phyloP scores from a whole-genome alignment of 2,888 invertebrate species.

The Drosophila planitibia region DNA sequence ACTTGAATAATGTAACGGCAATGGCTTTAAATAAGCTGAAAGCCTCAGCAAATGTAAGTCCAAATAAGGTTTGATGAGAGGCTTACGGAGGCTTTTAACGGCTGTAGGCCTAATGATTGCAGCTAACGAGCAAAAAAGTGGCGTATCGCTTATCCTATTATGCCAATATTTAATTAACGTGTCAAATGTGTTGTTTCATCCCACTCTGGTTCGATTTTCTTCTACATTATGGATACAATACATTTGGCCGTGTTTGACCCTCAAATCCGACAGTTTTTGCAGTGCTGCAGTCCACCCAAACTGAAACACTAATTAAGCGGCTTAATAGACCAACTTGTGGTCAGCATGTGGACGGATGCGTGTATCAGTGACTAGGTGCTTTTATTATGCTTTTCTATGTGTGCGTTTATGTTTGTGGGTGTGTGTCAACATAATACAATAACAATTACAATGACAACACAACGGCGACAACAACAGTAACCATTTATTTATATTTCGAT shows the following conservation, averaged over 20 bases:
- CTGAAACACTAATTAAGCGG: slow-evolving; percentile 81
- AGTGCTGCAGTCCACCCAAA: slow-evolving; percentile 62
- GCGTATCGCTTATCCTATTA: slow-evolving; percentile 70
- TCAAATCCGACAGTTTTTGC: slow-evolving; percentile 76
- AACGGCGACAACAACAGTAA: slow-evolving; percentile 12
- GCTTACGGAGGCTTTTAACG: not conserved
- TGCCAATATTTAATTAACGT: slow-evolving; percentile 76
- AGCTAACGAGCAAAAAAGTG: slow-evolving; percentile 64
- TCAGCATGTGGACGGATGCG: slow-evolving; percentile 37
- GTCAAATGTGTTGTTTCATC: slow-evolving; percentile 54
- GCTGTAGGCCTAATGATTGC: slow-evolving; percentile 44
- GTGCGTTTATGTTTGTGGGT: slow-evolving; percentile 13
- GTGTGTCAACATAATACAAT: slow-evolving; percentile 36
- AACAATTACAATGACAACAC: slow-evolving; percentile 35
- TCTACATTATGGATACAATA: slow-evolving; percentile 66
- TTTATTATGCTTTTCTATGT: not conserved
- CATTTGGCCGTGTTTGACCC: slow-evolving; percentile 43
- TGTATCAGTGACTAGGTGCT: slow-evolving; percentile 5
- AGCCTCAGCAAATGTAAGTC: slow-evolving; percentile 11
- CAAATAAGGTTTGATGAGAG: not conserved
- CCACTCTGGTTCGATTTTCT: slow-evolving; percentile 57
- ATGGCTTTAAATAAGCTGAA: slow-evolving; percentile 12
- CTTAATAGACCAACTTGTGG: slow-evolving; percentile 78
- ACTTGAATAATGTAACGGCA: not conserved
- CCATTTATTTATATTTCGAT: slow-evolving; percentile 77